Evolutionary conservation across 2,113 vertebrate genomes (phyloP), one percentile per base, ranked within the genome.

Genomic region (Antechinus flavipes): DNA sequence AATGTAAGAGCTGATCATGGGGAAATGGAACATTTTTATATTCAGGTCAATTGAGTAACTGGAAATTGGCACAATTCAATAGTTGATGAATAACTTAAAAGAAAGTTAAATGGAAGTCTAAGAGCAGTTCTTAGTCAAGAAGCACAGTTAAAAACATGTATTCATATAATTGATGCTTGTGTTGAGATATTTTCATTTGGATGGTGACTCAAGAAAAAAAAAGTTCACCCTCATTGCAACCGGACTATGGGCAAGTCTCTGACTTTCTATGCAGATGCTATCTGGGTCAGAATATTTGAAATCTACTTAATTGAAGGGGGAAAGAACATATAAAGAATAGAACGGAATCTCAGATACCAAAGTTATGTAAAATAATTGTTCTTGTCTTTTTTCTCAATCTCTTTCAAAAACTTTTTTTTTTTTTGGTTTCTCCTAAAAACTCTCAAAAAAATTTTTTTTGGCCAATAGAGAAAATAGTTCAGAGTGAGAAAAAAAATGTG

Each of bases 21-120:
- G 25, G 47, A 49, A 90, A 49, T 30, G 56, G 61, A 91, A 54
- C 26, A 12, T 76, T 10, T 58, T n/a, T n/a, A 47, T 47, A 68
- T 93, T 94, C 22, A 96, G 84, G 56, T 96, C 58, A 91, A 50
- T 94, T 90, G 1, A 89, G 7, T 14, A 23, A 91, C 26, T 93
- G 76, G 9, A 95, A 93, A 94, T 96, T 52, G 76, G 27, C 55
- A 76, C 0, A 27, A 61, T 5, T 46, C 97, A 26, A n/a, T 0
- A 12, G 42, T 8, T n/a, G 0, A 91, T 47, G 90, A 6, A 27
- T 92, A 27, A 0, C 54, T 93, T 92, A 93, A 24, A 96, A 91
- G 16, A 9, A 89, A 54, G 50, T 89, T 22, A 35, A 68, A 35
- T 92, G 1, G 10, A 7, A 52, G 24, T 50, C 55, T 27, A 26